These are phyloP conservation scores for Andricus grossulariae DNA, from an alignment of 1,140 invertebrate species.

Conservation along the genomic window DNA sequence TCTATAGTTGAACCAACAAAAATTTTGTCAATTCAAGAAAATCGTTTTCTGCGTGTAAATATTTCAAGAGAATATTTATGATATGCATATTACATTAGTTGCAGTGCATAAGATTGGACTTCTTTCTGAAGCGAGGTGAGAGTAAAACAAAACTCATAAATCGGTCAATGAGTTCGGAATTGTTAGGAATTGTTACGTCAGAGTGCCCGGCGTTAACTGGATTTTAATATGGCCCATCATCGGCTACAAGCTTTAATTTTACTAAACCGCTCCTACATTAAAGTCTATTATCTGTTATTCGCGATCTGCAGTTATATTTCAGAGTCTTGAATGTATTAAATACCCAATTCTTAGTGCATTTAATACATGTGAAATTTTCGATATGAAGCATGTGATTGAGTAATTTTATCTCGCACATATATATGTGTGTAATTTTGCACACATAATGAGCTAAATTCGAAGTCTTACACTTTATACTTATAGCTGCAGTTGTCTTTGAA, in stretches of 20 bases:
- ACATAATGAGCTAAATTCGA: not conserved
- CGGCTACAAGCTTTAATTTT: slow-evolving; percentile 13
- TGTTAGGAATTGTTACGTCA: not conserved
- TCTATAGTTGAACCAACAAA: too few relatives aligned
- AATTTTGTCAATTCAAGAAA: too few relatives aligned
- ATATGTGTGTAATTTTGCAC: slow-evolving; percentile 4
- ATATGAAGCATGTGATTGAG: not conserved
- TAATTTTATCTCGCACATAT: not conserved
- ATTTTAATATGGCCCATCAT: slow-evolving; percentile 20
- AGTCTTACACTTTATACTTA: slow-evolving; percentile 32
- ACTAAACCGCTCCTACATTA: slow-evolving; percentile 23
- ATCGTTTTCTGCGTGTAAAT: too few relatives aligned
- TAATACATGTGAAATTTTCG: slow-evolving; percentile 2
- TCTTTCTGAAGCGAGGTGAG: not conserved
- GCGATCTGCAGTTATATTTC: not conserved
- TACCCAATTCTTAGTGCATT: slow-evolving; percentile 8
- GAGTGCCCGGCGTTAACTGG: not conserved
- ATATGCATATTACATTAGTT: not conserved
- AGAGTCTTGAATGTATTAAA: slow-evolving; percentile 22
- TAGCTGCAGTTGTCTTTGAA: slow-evolving; percentile 56
- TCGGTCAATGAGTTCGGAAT: not conserved
- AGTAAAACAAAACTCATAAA: slow-evolving; percentile 19
- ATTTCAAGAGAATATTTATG: too few relatives aligned
- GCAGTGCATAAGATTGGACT: not conserved
- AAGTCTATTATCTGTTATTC: slow-evolving; percentile 28